phyloP scores from a whole-genome alignment of 1,140 invertebrate species.

The Drosophila virilis region DNA sequence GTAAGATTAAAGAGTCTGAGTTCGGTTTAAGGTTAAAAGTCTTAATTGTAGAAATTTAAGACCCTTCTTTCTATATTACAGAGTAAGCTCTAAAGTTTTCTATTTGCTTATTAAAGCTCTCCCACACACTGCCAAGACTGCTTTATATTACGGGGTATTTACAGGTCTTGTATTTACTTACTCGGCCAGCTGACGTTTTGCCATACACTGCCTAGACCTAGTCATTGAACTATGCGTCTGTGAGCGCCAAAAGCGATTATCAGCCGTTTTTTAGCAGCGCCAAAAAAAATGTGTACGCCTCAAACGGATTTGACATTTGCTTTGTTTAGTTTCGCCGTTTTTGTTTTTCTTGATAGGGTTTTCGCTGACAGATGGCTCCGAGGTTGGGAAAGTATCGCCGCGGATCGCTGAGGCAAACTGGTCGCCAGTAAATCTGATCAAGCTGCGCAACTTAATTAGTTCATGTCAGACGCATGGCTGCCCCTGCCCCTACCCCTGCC shows the following conservation, averaged over 20 bases:
- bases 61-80: background rate
- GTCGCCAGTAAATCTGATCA: slow-evolving; percentile 68
- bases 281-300: slow-evolving; percentile 61
- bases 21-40: no score
- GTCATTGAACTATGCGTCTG: slow-evolving; percentile 55
- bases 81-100: background rate
- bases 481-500: background rate
- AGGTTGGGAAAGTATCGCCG: slow-evolving; percentile 60
- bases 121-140: slow-evolving; percentile 14
- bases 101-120: background rate
- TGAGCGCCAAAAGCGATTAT: slow-evolving; percentile 45
- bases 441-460: slow-evolving; percentile 77
- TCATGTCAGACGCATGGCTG: slow-evolving; percentile 64
- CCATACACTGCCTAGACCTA: slow-evolving; percentile 39
- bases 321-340: slow-evolving; percentile 21
- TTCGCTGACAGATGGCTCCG: slow-evolving; percentile 53
- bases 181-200: no score
- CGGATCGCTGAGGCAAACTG: slow-evolving; percentile 38
- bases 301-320: slow-evolving; percentile 64
- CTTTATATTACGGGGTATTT: background rate
- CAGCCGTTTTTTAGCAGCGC: slow-evolving; percentile 36
- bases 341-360: slow-evolving; percentile 19
- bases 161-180: background rate
- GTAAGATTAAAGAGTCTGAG: no score
- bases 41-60: no score